phyloP scores from a whole-genome alignment of 2,113 vertebrate genomes.

The Caretta caretta region DNA sequence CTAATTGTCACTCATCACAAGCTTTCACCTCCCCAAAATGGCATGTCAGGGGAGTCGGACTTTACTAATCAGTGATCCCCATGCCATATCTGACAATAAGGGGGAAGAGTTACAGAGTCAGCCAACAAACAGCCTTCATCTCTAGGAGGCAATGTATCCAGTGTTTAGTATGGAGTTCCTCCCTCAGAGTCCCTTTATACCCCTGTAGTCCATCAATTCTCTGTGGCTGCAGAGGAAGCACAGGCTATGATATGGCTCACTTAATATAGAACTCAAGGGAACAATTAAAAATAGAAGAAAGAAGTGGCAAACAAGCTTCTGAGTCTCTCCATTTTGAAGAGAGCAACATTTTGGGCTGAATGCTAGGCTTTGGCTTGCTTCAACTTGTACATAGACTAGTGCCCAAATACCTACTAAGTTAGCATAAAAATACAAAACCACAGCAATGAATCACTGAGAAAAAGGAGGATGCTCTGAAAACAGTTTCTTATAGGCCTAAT shows the following conservation, averaged over 20 bases:
- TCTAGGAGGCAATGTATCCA: rapidly evolving
- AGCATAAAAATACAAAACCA: neutral
- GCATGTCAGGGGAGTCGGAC: neutral
- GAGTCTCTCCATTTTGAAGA: neutral
- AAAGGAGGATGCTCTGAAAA: neutral
- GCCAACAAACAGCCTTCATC: neutral
- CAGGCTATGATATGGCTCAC: neutral
- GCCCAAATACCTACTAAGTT: neutral
- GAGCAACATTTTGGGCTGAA: neutral
- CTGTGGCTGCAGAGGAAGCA: neutral
- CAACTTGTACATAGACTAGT: neutral
- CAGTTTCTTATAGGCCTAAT: neutral
- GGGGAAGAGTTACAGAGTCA: neutral
- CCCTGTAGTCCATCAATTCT: neutral
- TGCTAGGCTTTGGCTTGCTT: neutral
- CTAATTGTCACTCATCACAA: neutral
- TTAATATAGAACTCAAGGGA: neutral
- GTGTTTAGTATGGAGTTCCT: neutral
- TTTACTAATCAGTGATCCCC: neutral
- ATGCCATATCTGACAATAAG: neutral
- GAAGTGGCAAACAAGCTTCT: neutral
- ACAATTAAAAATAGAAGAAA: neutral
- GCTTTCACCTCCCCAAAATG: neutral
- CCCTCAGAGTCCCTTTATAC: rapidly evolving
- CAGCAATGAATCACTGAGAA: neutral